Evolutionary conservation across 2,113 vertebrate species (phyloP).

Genomic region (Larimichthys crocea): DNA sequence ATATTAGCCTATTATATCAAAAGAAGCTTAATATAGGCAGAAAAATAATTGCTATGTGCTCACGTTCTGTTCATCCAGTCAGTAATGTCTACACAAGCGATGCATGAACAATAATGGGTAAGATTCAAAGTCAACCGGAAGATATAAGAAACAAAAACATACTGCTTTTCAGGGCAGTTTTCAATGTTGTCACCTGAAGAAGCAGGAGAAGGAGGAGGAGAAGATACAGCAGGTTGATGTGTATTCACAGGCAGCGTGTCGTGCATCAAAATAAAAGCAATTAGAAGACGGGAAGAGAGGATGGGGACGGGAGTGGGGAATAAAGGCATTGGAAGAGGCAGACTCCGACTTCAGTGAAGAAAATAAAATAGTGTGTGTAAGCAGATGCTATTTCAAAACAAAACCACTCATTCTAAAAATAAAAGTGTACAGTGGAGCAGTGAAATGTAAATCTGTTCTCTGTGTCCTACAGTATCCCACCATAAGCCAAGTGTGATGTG

Average conservation of each 20-base stretch:
- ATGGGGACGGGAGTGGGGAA: neutral
- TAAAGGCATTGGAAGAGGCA: conserved; percentile 22
- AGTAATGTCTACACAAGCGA: conserved; percentile 24
- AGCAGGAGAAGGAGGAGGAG: no score
- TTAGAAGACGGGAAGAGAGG: conserved; percentile 52
- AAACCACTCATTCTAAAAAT: conserved; percentile 54
- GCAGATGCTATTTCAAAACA: conserved; percentile 63
- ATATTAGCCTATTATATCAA: conserved; percentile 40
- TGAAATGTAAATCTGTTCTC: conserved; percentile 37
- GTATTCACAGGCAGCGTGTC: conserved; percentile 21
- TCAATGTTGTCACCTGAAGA: conserved; percentile 7
- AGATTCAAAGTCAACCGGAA: conserved; percentile 7
- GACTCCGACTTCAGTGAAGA: conserved; percentile 11
- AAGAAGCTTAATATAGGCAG: conserved; percentile 46
- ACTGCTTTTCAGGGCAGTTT: neutral
- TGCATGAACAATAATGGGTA: conserved; percentile 17
- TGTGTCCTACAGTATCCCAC: neutral
- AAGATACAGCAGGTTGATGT: conserved; percentile 8
- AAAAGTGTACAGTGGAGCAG: conserved; percentile 22
- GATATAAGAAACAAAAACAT: conserved; percentile 12
- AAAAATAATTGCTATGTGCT: conserved; percentile 35
- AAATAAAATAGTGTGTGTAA: conserved; percentile 49
- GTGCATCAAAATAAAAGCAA: conserved; percentile 56
- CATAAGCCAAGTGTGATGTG: conserved; percentile 25
- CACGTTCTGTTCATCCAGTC: conserved; percentile 32